Conservation (phyloP, 1,140 invertebrate genomes). For the Mesaphorura yosii region DNA sequence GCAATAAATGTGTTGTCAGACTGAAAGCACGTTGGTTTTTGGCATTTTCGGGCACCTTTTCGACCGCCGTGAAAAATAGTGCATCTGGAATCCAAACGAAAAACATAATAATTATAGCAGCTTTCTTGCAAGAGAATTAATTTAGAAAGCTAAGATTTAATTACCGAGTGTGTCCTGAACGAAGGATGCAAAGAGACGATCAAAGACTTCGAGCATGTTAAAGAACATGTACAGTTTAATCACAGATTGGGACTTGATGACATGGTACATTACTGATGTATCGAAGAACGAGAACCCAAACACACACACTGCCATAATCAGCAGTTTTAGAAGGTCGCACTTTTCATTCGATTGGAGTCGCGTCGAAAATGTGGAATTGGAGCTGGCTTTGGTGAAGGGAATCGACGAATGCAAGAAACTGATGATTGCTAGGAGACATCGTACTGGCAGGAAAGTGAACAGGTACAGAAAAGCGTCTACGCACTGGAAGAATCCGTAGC, state of each 20-base stretch:
- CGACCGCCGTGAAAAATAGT: constrained; percentile 93
- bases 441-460: constrained; percentile 90
- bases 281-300: constrained; percentile 81
- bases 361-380: too few relatives aligned
- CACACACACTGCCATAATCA: constrained; percentile 72
- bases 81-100: constrained; percentile 42
- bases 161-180: constrained; percentile 92
- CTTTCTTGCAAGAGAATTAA: constrained; percentile 36
- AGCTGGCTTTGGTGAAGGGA: too few relatives aligned
- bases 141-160: too few relatives aligned
- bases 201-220: constrained; percentile 96
- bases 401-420: too few relatives aligned
- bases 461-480: constrained; percentile 97
- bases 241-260: constrained; percentile 95
- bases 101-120: neutral
- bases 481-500: constrained; percentile 87
- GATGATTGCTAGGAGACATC: constrained; percentile 37
- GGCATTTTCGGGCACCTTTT: constrained; percentile 38
- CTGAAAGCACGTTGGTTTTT: constrained; percentile 19
- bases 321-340: constrained; percentile 89
- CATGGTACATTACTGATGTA: constrained; percentile 96
- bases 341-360: constrained; percentile 83
- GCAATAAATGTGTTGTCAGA: constrained; percentile 16
- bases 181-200: constrained; percentile 89
- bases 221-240: constrained; percentile 99